These are phyloP conservation scores for Oxyura jamaicensis DNA, from an alignment of 2,113 vertebrate genomes.

Conservation along the genomic window DNA sequence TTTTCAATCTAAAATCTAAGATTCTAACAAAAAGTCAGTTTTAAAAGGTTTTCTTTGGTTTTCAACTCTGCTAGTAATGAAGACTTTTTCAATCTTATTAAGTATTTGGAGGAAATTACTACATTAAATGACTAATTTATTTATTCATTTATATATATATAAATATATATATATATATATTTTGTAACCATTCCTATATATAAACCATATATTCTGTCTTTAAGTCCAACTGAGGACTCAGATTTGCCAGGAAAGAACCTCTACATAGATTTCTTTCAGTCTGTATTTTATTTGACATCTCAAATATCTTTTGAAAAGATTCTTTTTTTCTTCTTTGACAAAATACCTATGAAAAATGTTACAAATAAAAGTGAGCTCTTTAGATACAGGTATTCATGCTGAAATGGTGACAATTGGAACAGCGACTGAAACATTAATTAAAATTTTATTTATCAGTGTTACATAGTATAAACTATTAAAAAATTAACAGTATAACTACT, in stretches of 20 bases:
- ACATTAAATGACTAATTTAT: not conserved
- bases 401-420: not conserved
- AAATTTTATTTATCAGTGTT: not conserved
- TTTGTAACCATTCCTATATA: not conserved
- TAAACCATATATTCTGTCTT: not conserved
- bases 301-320: not conserved
- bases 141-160: not conserved
- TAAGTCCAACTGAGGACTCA: not conserved
- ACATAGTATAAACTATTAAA: not conserved
- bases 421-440: not conserved
- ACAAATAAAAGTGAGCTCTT: not conserved
- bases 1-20: not conserved
- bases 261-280: not conserved
- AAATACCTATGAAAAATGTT: not conserved
- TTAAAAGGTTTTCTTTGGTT: not conserved
- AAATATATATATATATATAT: too few species aligned
- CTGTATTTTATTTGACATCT: not conserved
- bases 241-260: not conserved
- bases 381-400: not conserved
- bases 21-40: not conserved
- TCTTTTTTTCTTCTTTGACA: not conserved
- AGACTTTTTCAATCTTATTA: not conserved
- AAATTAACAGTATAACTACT: not conserved
- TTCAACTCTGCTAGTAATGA: not conserved
- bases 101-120: not conserved